These are phyloP conservation scores for Trachelus tabidus DNA, from an alignment of 2,888 invertebrate genomes.

Conservation along the genomic window DNA sequence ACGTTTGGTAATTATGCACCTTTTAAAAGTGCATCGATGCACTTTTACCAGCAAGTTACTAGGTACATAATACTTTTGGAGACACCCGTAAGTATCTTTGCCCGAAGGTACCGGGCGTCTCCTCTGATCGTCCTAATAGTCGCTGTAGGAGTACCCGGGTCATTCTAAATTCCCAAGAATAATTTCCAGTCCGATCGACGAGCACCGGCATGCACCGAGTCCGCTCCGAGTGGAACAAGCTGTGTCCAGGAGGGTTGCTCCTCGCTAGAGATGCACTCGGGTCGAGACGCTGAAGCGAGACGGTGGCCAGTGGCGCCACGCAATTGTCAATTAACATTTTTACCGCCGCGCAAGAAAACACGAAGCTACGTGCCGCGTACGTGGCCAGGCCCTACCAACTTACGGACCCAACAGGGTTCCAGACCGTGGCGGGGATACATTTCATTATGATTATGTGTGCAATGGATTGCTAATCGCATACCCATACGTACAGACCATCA, in stretches of 20 bases:
- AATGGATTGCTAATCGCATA: slow-evolving; percentile 45
- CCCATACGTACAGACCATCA: slow-evolving; percentile 11
- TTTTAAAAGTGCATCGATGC: neutral
- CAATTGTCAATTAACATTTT: slow-evolving; percentile 65
- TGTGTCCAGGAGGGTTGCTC: neutral
- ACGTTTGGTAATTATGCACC: neutral
- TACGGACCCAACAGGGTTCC: slow-evolving; percentile 33
- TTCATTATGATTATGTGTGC: slow-evolving; percentile 56
- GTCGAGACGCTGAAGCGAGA: slow-evolving; percentile 35
- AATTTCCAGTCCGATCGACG: neutral
- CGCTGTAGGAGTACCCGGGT: neutral
- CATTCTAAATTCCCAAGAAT: neutral
- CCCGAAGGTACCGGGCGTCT: neutral
- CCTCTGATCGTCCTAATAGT: neutral
- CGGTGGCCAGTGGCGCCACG: slow-evolving; percentile 56
- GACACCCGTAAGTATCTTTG: neutral
- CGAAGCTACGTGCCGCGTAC: slow-evolving; percentile 44
- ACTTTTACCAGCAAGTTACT: neutral
- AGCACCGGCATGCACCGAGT: neutral
- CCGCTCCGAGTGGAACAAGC: neutral
- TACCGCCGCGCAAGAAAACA: slow-evolving; percentile 59
- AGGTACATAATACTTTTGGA: neutral
- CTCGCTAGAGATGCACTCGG: slow-evolving; percentile 15
- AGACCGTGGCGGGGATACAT: slow-evolving; percentile 45
- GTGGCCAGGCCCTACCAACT: slow-evolving; percentile 21